Evolutionary conservation across 2,113 vertebrate species (phyloP).

Genomic region (Chroicocephalus ridibundus): DNA sequence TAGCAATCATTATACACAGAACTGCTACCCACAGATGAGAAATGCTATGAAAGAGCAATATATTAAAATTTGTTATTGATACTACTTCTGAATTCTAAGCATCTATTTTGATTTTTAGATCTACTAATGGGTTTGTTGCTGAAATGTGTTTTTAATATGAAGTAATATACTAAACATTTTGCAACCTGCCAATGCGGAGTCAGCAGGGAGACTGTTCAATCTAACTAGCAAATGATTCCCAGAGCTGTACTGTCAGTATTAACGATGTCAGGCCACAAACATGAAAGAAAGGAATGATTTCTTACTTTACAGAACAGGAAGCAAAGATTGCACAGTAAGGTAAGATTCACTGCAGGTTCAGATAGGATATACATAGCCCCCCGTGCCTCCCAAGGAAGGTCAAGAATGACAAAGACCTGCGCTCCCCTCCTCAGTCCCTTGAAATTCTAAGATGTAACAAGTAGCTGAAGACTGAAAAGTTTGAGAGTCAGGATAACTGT

Average conservation of each 20-base stretch:
- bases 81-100: background rate
- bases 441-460: background rate
- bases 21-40: background rate
- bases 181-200: background rate
- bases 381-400: background rate
- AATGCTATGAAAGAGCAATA: background rate
- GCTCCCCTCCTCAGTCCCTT: background rate
- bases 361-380: accelerated
- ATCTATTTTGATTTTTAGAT: constrained; percentile 24
- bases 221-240: constrained; percentile 7
- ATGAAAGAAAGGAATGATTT: background rate
- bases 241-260: background rate
- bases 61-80: background rate
- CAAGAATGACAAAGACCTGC: background rate
- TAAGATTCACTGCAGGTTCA: background rate
- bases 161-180: constrained; percentile 27
- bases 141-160: background rate
- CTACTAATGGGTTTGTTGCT: background rate
- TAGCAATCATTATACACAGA: background rate
- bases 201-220: background rate
- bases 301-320: background rate
- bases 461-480: background rate
- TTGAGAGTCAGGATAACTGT: background rate
- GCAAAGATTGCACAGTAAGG: background rate
- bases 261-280: constrained; percentile 18